Percentiles rank a stretch among this genome's conserved stretches.
phyloP scores from a whole-genome alignment of 2,113 vertebrate genomes.

The Pelusios castaneus region DNA sequence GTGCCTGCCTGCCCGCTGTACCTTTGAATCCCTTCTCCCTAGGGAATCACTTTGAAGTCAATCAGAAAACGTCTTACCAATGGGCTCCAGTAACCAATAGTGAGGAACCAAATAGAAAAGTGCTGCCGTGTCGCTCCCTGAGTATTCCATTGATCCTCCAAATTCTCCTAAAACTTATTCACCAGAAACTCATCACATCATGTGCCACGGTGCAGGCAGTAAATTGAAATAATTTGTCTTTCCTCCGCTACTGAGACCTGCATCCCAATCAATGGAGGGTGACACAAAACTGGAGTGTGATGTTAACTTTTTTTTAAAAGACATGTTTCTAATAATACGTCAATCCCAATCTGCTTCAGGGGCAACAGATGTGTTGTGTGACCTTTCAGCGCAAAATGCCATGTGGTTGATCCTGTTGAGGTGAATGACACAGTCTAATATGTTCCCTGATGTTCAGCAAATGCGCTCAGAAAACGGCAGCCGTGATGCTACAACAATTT shows the following conservation, averaged over 20 bases:
- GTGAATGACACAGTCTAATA: neutral
- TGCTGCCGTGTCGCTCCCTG: neutral
- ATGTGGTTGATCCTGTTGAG: neutral
- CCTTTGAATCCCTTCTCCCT: rapidly evolving
- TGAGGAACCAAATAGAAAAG: neutral
- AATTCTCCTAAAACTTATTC: neutral
- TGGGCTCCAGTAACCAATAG: rapidly evolving
- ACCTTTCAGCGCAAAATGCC: constrained; percentile 23
- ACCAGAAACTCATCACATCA: rapidly evolving
- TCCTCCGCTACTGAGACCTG: rapidly evolving
- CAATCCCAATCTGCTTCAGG: neutral
- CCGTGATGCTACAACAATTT: rapidly evolving
- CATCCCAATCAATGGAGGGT: neutral
- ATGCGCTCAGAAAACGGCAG: rapidly evolving
- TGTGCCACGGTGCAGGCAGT: neutral
- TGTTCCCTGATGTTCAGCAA: rapidly evolving
- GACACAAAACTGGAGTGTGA: neutral
- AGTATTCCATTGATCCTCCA: rapidly evolving
- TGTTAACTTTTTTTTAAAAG: neutral
- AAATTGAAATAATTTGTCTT: neutral
- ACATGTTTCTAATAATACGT: rapidly evolving
- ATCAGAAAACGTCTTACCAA: no score
- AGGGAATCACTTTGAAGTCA: neutral
- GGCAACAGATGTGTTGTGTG: neutral
- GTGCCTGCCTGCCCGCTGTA: neutral